Percentiles rank a stretch among this genome's conserved stretches.
These are phyloP conservation scores for Idaea aversata DNA, from an alignment of 2,888 invertebrate species.

Conservation along the genomic window DNA sequence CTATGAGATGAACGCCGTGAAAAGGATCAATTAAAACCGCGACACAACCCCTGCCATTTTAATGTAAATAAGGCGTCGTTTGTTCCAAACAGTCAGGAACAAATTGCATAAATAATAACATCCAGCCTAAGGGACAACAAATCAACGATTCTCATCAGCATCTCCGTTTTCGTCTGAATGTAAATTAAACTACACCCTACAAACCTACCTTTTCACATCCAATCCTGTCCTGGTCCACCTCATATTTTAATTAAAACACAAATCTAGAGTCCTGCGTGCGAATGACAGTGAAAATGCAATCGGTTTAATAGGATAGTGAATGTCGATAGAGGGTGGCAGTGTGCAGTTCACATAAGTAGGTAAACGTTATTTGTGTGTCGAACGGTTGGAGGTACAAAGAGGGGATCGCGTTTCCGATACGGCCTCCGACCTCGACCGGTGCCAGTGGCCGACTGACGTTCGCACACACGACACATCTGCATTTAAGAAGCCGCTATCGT, in stretches of 20 bases:
- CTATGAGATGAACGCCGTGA: not conserved
- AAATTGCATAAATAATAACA: constrained; percentile 1
- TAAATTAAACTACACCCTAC: constrained; percentile 18
- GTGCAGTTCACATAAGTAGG: constrained; percentile 3
- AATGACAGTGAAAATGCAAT: not conserved
- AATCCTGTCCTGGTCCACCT: constrained; percentile 74
- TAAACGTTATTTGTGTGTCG: constrained; percentile 23
- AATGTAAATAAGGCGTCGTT: not conserved
- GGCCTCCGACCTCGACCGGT: constrained; percentile 60
- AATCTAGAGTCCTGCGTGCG: constrained; percentile 41
- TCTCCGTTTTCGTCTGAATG: not conserved
- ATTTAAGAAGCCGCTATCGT: constrained; percentile 81
- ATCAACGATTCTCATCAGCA: constrained; percentile 1
- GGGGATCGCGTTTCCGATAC: constrained; percentile 41
- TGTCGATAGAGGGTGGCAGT: not conserved
- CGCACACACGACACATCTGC: constrained; percentile 78
- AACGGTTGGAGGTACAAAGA: constrained; percentile 61
- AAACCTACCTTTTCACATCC: constrained; percentile 59
- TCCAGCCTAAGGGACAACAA: not conserved
- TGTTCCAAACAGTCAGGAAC: not conserved
- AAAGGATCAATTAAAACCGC: not conserved
- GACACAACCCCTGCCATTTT: not conserved
- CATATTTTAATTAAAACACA: constrained; percentile 64
- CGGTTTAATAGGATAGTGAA: not conserved
- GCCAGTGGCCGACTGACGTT: constrained; percentile 75